Percentiles rank a stretch among this genome's conserved stretches.
phyloP scores from a whole-genome alignment of 2,113 vertebrate species.

The Argyrosomus japonicus region DNA sequence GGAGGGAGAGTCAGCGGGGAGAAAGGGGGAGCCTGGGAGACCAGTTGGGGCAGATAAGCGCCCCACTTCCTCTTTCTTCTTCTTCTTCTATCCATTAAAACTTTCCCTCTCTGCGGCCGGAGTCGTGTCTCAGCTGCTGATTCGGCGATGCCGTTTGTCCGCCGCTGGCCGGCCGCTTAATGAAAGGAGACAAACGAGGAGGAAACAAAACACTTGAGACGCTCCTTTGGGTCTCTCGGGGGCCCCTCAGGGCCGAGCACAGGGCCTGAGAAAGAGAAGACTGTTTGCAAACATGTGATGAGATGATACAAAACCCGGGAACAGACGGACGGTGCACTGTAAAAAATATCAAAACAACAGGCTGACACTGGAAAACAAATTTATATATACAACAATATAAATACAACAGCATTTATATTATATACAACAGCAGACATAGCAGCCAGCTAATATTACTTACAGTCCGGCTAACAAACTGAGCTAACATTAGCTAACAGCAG shows the following conservation, averaged over 20 bases:
- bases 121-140: constrained; percentile 20
- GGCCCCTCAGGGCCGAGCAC: background rate
- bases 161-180: constrained; percentile 47
- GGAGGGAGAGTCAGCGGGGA: background rate
- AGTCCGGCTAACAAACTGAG: no score
- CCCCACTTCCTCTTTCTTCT: constrained; percentile 17
- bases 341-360: background rate
- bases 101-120: constrained; percentile 18
- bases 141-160: background rate
- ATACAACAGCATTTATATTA: no score
- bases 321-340: constrained; percentile 1
- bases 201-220: background rate
- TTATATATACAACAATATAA: no score
- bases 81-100: constrained; percentile 50
- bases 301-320: constrained; percentile 1
- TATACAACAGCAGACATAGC: no score
- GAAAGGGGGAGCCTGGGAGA: constrained; percentile 44
- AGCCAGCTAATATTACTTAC: no score
- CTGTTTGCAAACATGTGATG: constrained; percentile 2
- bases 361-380: background rate
- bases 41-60: constrained; percentile 45
- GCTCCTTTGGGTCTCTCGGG: background rate
- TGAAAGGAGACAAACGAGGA: constrained; percentile 12
- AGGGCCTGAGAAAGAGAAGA: constrained; percentile 34
- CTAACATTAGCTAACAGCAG: no score